Percentiles rank a stretch among this genome's conserved stretches.
Conservation (phyloP, 2,113 vertebrate species). For the Numida meleagris region DNA sequence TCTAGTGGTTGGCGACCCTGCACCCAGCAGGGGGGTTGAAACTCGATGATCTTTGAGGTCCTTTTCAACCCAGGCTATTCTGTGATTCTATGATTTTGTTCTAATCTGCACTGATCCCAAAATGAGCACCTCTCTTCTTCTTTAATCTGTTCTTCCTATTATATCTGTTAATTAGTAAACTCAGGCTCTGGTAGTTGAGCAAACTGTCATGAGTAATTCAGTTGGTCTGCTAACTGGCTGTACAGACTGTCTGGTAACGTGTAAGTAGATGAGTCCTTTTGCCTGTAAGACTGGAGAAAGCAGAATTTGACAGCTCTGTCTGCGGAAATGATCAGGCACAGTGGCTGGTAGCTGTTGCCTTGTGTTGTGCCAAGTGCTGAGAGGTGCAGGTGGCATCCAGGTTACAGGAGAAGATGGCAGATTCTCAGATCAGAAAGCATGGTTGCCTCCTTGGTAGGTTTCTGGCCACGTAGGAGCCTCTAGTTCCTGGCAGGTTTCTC, state of each 20-base stretch:
- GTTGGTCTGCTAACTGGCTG: rapidly evolving
- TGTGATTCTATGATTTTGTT: too few relatives aligned
- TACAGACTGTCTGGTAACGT: background rate
- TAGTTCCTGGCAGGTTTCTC: background rate
- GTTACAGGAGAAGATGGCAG: background rate
- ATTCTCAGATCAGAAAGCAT: background rate
- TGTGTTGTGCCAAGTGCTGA: background rate
- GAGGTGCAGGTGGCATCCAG: background rate
- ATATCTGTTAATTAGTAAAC: background rate
- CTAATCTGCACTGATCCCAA: background rate
- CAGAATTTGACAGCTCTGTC: background rate
- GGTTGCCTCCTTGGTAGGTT: background rate
- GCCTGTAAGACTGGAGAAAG: background rate
- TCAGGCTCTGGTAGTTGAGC: background rate
- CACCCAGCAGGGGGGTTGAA: too few relatives aligned
- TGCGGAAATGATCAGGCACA: background rate
- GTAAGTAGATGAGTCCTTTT: background rate
- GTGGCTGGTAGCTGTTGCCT: background rate
- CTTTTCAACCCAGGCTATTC: too few relatives aligned
- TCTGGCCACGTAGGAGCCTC: background rate
- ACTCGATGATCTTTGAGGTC: too few relatives aligned
- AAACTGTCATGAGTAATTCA: background rate
- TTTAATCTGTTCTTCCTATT: background rate
- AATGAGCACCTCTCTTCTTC: background rate
- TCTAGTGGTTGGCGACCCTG: too few relatives aligned